Conservation (phyloP, 2,797 vertebrate species). For the Argya squamiceps region DNA sequence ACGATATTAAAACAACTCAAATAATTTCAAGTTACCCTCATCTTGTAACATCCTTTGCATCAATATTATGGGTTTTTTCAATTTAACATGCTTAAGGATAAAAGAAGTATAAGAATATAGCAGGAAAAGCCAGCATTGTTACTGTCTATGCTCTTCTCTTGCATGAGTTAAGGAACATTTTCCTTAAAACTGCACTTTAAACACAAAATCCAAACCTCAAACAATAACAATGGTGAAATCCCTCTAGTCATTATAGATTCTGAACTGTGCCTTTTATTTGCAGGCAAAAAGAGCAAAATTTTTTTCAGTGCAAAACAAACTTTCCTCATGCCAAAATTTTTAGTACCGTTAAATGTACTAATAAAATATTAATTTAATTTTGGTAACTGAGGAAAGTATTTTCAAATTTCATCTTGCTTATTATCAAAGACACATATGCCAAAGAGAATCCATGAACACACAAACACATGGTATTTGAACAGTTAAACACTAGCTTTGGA, state of each 20-base stretch:
- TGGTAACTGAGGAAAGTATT: neutral
- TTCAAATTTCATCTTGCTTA: neutral
- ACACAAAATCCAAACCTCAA: neutral
- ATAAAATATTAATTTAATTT: neutral
- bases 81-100: neutral
- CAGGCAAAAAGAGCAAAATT: neutral
- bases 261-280: neutral
- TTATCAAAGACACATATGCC: neutral
- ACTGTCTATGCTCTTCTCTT: neutral
- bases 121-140: neutral
- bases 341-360: neutral
- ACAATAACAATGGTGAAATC: neutral
- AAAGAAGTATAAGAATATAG: neutral
- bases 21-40: neutral
- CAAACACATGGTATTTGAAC: neutral
- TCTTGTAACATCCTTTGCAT: neutral
- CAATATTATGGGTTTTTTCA: neutral
- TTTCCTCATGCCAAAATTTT: neutral
- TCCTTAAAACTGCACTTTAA: neutral
- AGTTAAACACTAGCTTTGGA: neutral
- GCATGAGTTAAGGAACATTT: neutral
- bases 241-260: neutral
- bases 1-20: fast-evolving
- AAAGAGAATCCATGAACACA: neutral
- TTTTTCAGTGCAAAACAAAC: neutral